Evolutionary conservation across 2,888 invertebrate species (phyloP).

Genomic region (Colletes collaris): DNA sequence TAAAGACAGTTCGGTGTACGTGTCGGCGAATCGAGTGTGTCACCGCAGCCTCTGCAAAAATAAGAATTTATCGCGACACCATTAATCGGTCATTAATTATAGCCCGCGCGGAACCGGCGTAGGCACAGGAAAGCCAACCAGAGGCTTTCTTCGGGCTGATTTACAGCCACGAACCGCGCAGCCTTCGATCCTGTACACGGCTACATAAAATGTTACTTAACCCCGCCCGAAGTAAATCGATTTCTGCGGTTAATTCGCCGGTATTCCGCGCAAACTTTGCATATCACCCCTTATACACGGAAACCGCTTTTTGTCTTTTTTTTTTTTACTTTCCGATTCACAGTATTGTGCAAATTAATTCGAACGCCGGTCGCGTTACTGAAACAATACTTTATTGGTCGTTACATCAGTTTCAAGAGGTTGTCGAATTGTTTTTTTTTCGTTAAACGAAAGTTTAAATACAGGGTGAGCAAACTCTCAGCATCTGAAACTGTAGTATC

Average conservation of each 20-base stretch:
- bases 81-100: slow-evolving; percentile 58
- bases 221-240: slow-evolving; percentile 57
- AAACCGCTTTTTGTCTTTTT: slow-evolving; percentile 8
- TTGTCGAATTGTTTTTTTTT: no score
- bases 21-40: slow-evolving; percentile 11
- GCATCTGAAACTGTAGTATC: no score
- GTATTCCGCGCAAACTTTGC: slow-evolving; percentile 46
- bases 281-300: slow-evolving; percentile 2
- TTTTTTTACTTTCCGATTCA: neutral
- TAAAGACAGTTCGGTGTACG: slow-evolving; percentile 30
- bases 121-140: slow-evolving; percentile 13
- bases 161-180: slow-evolving; percentile 34
- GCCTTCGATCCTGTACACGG: slow-evolving; percentile 37
- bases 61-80: slow-evolving; percentile 53
- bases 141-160: slow-evolving; percentile 52
- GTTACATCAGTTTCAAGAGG: no score
- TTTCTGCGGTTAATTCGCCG: slow-evolving; percentile 56
- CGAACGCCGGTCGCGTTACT: no score
- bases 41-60: slow-evolving; percentile 22
- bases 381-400: no score
- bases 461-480: no score
- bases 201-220: slow-evolving; percentile 63
- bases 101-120: slow-evolving; percentile 3
- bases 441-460: no score
- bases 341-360: no score